Percentiles rank a stretch among this genome's conserved stretches.
Conservation (phyloP, 2,797 vertebrate species). For the Gymnodraco acuticeps region DNA sequence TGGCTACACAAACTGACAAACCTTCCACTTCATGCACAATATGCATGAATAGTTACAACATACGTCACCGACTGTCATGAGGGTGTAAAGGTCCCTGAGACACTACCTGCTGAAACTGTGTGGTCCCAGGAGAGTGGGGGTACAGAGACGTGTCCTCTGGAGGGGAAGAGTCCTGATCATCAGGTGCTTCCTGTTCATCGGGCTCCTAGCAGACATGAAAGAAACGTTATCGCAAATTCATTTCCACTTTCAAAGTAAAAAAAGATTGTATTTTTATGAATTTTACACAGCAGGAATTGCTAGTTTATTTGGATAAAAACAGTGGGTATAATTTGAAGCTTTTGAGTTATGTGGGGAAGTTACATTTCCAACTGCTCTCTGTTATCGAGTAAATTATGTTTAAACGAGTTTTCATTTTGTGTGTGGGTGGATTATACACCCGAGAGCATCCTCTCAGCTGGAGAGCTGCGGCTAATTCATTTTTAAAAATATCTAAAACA, state of each 20-base stretch:
- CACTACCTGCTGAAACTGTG: slow-evolving; percentile 96
- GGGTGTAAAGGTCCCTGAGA: not conserved
- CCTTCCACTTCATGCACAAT: too few species aligned
- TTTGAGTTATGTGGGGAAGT: slow-evolving; percentile 31
- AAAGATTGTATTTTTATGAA: not conserved
- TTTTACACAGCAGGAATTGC: slow-evolving; percentile 24
- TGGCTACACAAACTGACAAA: not conserved
- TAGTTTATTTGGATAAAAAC: slow-evolving; percentile 30
- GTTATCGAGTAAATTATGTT: slow-evolving; percentile 38
- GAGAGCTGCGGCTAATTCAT: slow-evolving; percentile 24
- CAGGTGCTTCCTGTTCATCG: slow-evolving; percentile 97
- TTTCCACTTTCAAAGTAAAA: not conserved
- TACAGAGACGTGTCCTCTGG: slow-evolving; percentile 98
- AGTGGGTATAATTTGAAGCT: slow-evolving; percentile 20
- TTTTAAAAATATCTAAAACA: slow-evolving; percentile 14
- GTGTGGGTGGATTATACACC: slow-evolving; percentile 53
- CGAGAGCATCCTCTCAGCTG: slow-evolving; percentile 30
- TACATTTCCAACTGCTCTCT: slow-evolving; percentile 29
- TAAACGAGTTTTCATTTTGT: slow-evolving; percentile 33
- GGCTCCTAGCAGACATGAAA: slow-evolving; percentile 88
- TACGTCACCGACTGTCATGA: not conserved
- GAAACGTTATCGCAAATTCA: slow-evolving; percentile 32
- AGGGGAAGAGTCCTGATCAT: slow-evolving; percentile 98
- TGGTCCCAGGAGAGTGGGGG: slow-evolving; percentile 94
- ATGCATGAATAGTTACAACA: too few species aligned